phyloP scores from a whole-genome alignment of 2,888 invertebrate genomes.

The Cremastinae sp. region DNA sequence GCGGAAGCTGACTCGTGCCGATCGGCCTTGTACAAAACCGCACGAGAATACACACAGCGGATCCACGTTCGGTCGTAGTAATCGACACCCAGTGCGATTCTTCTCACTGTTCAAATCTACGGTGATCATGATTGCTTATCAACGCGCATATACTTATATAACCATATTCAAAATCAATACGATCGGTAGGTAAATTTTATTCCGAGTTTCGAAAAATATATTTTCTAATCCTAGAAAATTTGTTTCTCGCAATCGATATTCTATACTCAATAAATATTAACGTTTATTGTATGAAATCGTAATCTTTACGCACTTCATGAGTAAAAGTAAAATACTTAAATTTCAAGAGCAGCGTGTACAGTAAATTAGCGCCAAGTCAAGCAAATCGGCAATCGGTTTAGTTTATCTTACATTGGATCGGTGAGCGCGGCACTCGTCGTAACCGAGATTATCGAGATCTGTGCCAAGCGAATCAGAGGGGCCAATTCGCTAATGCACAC shows the following conservation, averaged over 20 bases:
- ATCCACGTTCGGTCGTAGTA: constrained; percentile 33
- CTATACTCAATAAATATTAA: too few relatives aligned
- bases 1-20: constrained; percentile 45
- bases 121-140: constrained; percentile 28
- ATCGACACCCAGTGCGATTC: constrained; percentile 37
- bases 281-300: too few relatives aligned
- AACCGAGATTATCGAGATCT: constrained; percentile 39
- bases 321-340: too few relatives aligned
- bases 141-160: constrained; percentile 14
- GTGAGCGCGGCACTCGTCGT: constrained; percentile 1
- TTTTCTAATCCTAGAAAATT: neutral
- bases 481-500: constrained; percentile 36
- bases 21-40: constrained; percentile 35
- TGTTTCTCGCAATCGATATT: too few relatives aligned
- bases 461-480: constrained; percentile 35
- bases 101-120: constrained; percentile 20
- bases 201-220: neutral
- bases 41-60: constrained; percentile 29
- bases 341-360: neutral
- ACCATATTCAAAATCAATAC: constrained; percentile 20
- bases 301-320: too few relatives aligned
- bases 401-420: constrained; percentile 30
- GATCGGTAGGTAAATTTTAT: too few relatives aligned
- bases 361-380: constrained; percentile 16
- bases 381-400: constrained; percentile 9